phyloP scores from a whole-genome alignment of 2,888 invertebrate genomes.

The Ectemnius cavifrons region DNA sequence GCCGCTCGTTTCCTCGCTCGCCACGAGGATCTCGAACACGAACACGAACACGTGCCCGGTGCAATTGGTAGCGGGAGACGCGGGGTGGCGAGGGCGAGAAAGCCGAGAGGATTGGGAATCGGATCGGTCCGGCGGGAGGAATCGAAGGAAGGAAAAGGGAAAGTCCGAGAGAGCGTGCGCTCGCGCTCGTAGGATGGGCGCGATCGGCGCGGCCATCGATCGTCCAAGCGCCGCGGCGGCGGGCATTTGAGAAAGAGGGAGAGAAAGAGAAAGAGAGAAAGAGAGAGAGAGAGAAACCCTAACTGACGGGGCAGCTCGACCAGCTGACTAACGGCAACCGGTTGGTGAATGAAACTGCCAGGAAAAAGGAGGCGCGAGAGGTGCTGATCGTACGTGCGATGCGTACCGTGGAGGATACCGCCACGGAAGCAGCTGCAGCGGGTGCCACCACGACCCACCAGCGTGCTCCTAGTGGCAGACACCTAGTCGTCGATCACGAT shows the following conservation, averaged over 20 bases:
- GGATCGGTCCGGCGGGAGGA: not conserved
- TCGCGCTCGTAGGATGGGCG: constrained; percentile 36
- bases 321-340: constrained; percentile 10
- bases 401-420: constrained; percentile 72
- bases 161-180: constrained; percentile 21
- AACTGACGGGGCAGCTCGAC: not conserved
- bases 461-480: constrained; percentile 47
- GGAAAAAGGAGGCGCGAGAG: constrained; percentile 48
- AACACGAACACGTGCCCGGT: constrained; percentile 31
- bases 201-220: constrained; percentile 42
- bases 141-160: not conserved
- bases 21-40: not conserved
- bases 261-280: constrained; percentile 14
- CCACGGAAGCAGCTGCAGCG: constrained; percentile 62
- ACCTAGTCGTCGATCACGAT: constrained; percentile 54
- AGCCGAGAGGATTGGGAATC: not conserved
- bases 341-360: constrained; percentile 42
- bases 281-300: constrained; percentile 12
- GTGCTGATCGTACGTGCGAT: constrained; percentile 63
- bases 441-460: constrained; percentile 50
- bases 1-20: constrained; percentile 17
- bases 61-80: not conserved
- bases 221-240: constrained; percentile 12
- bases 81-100: not conserved
- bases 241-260: constrained; percentile 16